Percentiles rank a stretch among this genome's conserved stretches.
phyloP scores from a whole-genome alignment of 2,113 vertebrate species.

The Tragulus kanchil region DNA sequence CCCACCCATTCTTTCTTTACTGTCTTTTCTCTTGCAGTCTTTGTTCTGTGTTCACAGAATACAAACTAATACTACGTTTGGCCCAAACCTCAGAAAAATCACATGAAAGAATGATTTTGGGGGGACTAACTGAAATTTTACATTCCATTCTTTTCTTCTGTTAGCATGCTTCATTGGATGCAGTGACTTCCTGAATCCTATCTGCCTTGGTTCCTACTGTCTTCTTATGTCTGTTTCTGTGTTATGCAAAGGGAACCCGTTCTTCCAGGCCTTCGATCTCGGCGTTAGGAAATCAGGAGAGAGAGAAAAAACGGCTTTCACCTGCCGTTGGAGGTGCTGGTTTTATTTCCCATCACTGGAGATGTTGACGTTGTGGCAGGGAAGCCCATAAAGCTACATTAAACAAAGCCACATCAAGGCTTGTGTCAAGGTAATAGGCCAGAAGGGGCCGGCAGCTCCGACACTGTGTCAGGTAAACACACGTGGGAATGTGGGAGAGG shows the following conservation, averaged over 20 bases:
- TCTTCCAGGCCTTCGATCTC: background rate
- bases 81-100: conserved; percentile 9
- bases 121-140: background rate
- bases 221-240: background rate
- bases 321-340: conserved; percentile 25
- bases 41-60: background rate
- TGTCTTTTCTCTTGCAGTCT: background rate
- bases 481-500: background rate
- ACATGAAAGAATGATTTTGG: conserved; percentile 27
- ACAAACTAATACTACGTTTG: background rate
- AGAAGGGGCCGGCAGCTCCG: background rate
- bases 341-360: conserved; percentile 62
- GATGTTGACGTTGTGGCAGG: conserved; percentile 2
- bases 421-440: conserved; percentile 63
- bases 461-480: background rate
- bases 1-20: background rate
- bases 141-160: background rate
- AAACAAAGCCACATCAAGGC: conserved; percentile 60
- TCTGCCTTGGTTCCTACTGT: background rate
- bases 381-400: conserved; percentile 59
- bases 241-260: conserved; percentile 17
- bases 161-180: background rate
- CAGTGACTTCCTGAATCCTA: background rate
- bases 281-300: conserved; percentile 26
- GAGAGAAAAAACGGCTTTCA: conserved; percentile 12